Percentiles rank a stretch among this genome's conserved stretches.
Evolutionary conservation across 2,797 vertebrate genomes (phyloP).

Genomic region (Pogoniulus pusillus): DNA sequence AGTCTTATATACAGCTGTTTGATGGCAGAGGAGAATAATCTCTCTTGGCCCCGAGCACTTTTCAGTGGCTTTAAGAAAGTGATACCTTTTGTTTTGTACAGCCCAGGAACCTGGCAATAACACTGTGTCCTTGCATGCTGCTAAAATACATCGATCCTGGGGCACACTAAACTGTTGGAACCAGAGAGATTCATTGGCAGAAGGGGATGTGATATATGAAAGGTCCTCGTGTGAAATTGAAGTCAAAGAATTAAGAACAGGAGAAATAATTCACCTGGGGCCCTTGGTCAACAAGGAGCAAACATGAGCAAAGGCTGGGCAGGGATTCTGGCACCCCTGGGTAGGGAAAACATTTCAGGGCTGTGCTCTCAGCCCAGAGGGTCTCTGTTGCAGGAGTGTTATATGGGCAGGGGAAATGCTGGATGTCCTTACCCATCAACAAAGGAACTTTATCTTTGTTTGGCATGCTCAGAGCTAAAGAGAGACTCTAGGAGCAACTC

Average conservation of each 20-base stretch:
- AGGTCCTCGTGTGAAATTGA: not conserved
- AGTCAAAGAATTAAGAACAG: constrained; percentile 1
- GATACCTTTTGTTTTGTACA: constrained; percentile 50
- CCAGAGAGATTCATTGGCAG: constrained; percentile 26
- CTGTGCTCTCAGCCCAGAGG: not conserved
- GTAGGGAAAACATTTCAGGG: not conserved
- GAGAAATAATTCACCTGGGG: constrained; percentile 31
- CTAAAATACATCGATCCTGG: constrained; percentile 62
- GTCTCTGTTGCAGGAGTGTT: not conserved
- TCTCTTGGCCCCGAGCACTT: not conserved
- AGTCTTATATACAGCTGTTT: not conserved
- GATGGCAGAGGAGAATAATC: not conserved
- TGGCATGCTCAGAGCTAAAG: not conserved
- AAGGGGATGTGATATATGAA: constrained; percentile 30
- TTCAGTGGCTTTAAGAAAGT: constrained; percentile 37
- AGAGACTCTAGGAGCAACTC: not conserved
- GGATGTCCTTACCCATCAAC: not conserved
- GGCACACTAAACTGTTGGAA: constrained; percentile 33
- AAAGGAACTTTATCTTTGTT: not conserved
- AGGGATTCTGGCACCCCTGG: not conserved
- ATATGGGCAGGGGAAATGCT: not conserved
- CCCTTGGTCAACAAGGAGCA: not conserved
- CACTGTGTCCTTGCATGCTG: constrained; percentile 49
- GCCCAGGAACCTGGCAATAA: constrained; percentile 45
- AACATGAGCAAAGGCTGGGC: not conserved